Percentiles rank a stretch among this genome's conserved stretches.
These are phyloP conservation scores for Radopholus similis DNA, from an alignment of 1,140 invertebrate genomes.

Conservation along the genomic window DNA sequence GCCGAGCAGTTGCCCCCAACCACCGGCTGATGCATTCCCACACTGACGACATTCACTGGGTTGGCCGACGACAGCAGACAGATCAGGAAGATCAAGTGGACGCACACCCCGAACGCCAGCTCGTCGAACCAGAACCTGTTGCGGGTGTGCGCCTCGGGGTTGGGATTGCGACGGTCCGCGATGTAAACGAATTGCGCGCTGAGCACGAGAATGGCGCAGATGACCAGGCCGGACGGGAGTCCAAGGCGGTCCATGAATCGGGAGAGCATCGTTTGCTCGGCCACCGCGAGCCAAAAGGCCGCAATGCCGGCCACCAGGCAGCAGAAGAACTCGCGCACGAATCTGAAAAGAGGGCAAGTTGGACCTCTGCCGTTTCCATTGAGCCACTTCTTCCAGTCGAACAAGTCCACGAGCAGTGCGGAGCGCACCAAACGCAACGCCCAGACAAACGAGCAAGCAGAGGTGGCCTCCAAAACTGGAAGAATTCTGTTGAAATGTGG, in stretches of 20 bases:
- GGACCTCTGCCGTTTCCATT: background rate
- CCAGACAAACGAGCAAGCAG: conserved; percentile 71
- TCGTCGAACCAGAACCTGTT: conserved; percentile 47
- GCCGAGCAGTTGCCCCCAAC: too few relatives aligned
- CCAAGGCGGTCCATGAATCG: background rate
- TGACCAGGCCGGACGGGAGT: background rate
- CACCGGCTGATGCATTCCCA: conserved; percentile 72
- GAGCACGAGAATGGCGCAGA: conserved; percentile 31
- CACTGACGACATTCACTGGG: conserved; percentile 70
- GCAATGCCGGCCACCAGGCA: conserved; percentile 44
- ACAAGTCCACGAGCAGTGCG: conserved; percentile 54
- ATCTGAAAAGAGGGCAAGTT: conserved; percentile 22
- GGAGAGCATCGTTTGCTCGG: too few relatives aligned
- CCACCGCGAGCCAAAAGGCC: conserved; percentile 52
- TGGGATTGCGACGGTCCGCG: conserved; percentile 47
- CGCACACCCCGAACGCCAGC: conserved; percentile 53
- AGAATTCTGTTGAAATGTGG: too few relatives aligned
- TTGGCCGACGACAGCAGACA: conserved; percentile 66
- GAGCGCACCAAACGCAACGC: conserved; percentile 67
- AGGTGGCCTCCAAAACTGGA: conserved; percentile 73
- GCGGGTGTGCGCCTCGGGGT: conserved; percentile 23
- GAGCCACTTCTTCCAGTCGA: conserved; percentile 63
- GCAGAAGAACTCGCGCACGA: conserved; percentile 49
- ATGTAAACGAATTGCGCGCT: conserved; percentile 45
- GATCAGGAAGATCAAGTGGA: conserved; percentile 65